A percentile compares a stretch with the other conserved stretches of the same genome.
Evolutionary conservation across 2,888 invertebrate genomes (phyloP).

Genomic region (Cepaea hortensis): DNA sequence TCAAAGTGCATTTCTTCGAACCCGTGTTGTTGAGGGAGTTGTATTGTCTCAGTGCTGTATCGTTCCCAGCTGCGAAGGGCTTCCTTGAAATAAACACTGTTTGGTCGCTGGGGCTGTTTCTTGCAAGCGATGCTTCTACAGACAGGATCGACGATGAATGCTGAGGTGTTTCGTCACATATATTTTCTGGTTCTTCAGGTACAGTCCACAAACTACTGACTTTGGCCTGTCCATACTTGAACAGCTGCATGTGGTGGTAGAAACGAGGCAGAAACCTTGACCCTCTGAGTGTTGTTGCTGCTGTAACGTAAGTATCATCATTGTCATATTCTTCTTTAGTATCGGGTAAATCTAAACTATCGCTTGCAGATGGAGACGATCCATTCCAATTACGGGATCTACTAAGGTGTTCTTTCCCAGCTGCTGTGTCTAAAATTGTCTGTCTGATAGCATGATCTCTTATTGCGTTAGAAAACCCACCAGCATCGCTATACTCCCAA

Average conservation of each 20-base stretch:
- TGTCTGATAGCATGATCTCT: no score
- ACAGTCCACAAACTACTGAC: conserved; percentile 46
- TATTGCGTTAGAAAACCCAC: neutral
- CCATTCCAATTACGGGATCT: neutral
- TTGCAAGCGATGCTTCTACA: neutral
- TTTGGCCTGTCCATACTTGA: conserved; percentile 24
- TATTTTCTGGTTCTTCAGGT: conserved; percentile 42
- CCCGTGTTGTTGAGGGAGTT: no score
- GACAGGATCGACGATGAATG: neutral
- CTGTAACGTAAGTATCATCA: conserved; percentile 22
- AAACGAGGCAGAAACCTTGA: neutral
- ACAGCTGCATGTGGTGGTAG: conserved; percentile 18
- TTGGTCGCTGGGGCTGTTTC: neutral
- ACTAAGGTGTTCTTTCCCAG: neutral
- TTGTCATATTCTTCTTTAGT: conserved; percentile 37
- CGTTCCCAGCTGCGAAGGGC: no score
- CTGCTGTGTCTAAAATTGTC: neutral
- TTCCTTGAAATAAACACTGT: no score
- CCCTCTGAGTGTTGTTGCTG: neutral
- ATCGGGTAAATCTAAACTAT: neutral
- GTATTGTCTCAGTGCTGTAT: no score
- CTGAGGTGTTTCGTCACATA: conserved; percentile 12
- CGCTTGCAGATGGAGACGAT: neutral
- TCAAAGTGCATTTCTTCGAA: no score
- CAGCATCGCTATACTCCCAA: neutral